A percentile compares a stretch with the other conserved stretches of the same genome.
Evolutionary conservation across 1,140 invertebrate genomes (phyloP).

Genomic region (Hylaeus volcanicus): DNA sequence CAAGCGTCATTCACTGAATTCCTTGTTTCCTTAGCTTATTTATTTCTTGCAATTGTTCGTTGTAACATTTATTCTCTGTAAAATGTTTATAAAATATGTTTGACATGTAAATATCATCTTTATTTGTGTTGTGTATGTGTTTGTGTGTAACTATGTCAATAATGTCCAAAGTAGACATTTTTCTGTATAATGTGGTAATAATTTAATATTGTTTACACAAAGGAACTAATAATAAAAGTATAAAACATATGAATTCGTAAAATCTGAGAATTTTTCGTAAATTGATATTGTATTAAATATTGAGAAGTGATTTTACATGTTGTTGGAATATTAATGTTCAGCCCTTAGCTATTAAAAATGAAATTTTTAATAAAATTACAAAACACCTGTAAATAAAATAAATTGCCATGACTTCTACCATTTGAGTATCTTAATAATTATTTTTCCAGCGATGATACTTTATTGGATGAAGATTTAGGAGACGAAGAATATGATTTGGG

Average conservation of each 20-base stretch:
- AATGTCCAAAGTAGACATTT: neutral
- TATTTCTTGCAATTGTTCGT: neutral
- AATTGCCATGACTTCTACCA: too few relatives aligned
- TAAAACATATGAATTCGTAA: neutral
- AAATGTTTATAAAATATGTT: neutral
- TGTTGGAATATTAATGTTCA: neutral
- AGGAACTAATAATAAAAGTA: neutral
- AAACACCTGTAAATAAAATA: neutral
- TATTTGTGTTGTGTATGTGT: neutral
- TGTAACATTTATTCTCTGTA: too few relatives aligned
- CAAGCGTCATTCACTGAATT: conserved; percentile 11
- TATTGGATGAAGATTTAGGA: conserved; percentile 79
- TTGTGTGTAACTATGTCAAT: neutral
- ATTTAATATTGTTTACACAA: neutral
- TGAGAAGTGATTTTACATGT: neutral
- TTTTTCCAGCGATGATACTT: conserved; percentile 75
- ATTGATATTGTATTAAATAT: neutral
- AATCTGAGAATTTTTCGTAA: too few relatives aligned
- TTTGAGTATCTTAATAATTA: conserved; percentile 18
- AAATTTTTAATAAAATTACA: neutral
- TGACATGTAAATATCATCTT: neutral
- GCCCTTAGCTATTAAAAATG: neutral
- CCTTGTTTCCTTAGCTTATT: neutral
- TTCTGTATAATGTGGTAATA: neutral
- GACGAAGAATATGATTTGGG: conserved; percentile 79